Evolutionary conservation across 2,888 invertebrate genomes (phyloP), one percentile per base, ranked within the genome.

Genomic region (Arctia plantaginis): DNA sequence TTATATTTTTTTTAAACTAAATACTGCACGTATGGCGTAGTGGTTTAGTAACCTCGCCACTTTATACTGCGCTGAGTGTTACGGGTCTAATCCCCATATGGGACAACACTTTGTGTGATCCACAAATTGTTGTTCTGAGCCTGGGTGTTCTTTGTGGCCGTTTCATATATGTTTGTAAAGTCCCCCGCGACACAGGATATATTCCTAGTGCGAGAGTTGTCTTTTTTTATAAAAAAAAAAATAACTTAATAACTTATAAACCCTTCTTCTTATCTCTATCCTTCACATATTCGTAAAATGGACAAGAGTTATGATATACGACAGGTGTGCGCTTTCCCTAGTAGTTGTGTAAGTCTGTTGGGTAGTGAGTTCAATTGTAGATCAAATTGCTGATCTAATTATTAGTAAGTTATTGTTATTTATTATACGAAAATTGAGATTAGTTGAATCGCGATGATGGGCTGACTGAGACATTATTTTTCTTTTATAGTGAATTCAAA

Each of bases 321-420:
- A 55, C 51, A 3, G n/a, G 27, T 59, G 27, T 30, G 59, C 27
- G 4, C 15, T 59, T 15, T 27, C 59, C 59, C n/a, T 15, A 59
- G 7, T 15, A 59, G n/a, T 59, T 59, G 59, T 27, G 59, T 4
- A 75, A 74, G 77, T 77, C 10, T 67, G 13, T 62, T 30, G 59
- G 76, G 41, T 20, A 73, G 73, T 77, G 77, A 84, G 80, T 82
- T 82, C 80, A 84, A 82, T 80, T 80, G 72, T 81, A 76, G 76
- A 82, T 76, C 78, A 79, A 81, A 69, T 79, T 80, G 59, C 77
- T 72, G 72, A 79, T 70, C 62, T 76, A 75, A 20, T 67, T 78
- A 82, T 66, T 73, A 66, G 44, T 82, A 74, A 77, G 72, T 30
- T 30, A 30, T 59, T 59, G 6, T n/a, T 59, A 62, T 18, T 73